Percentiles rank a stretch among this genome's conserved stretches.
Evolutionary conservation across 1,140 invertebrate genomes (phyloP).

Genomic region (Lycorma delicatula): DNA sequence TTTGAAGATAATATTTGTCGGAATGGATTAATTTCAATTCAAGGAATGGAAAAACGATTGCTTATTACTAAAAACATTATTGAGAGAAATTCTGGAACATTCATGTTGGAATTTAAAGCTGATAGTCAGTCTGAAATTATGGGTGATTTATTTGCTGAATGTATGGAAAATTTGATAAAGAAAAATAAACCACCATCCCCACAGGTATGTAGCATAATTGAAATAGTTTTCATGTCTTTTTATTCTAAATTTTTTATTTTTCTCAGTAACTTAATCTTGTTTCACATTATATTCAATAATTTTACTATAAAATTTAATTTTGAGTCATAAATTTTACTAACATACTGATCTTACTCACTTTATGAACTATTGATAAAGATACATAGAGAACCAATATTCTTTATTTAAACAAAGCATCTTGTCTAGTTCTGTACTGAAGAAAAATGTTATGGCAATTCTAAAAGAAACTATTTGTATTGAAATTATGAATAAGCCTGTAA

Average conservation of each 20-base stretch:
- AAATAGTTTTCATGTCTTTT: neutral
- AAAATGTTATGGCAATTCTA: too few relatives aligned
- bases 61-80: constrained; percentile 65
- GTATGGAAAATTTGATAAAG: constrained; percentile 69
- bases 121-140: constrained; percentile 91
- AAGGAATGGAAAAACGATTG: constrained; percentile 96
- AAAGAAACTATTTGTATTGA: too few relatives aligned
- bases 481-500: too few relatives aligned
- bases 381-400: too few relatives aligned
- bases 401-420: too few relatives aligned
- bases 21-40: constrained; percentile 69
- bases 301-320: neutral
- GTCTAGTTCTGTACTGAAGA: too few relatives aligned
- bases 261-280: neutral
- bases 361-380: too few relatives aligned
- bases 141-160: constrained; percentile 69
- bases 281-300: neutral
- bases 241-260: neutral
- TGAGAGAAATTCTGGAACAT: constrained; percentile 70
- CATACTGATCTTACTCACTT: too few relatives aligned
- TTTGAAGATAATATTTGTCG: constrained; percentile 82
- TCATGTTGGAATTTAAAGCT: constrained; percentile 79
- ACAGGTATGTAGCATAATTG: constrained; percentile 20
- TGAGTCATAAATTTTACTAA: too few relatives aligned
- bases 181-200: constrained; percentile 48